Evolutionary conservation across 2,797 vertebrate species (phyloP).

Genomic region (Eospalax fontanierii): DNA sequence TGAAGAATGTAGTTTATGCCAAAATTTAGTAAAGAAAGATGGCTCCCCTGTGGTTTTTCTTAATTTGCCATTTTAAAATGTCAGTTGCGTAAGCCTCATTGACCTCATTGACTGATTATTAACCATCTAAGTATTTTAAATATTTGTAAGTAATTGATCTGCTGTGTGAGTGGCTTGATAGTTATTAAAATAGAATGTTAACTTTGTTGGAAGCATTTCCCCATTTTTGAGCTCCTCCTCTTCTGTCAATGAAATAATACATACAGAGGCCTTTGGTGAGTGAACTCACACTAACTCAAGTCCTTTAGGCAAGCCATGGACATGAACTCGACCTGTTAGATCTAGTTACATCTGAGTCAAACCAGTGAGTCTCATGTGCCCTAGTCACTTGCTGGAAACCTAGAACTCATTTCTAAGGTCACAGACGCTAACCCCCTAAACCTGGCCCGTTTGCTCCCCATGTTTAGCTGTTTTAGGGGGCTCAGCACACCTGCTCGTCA

Average conservation of each 20-base stretch:
- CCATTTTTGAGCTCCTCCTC: conserved; percentile 40
- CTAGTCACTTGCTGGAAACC: neutral
- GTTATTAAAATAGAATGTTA: conserved; percentile 70
- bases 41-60: conserved; percentile 69
- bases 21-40: conserved; percentile 60
- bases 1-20: conserved; percentile 5
- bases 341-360: conserved; percentile 4
- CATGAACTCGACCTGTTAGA: neutral
- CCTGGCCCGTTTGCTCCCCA: neutral
- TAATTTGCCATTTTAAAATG: conserved; percentile 70
- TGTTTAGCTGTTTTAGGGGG: neutral
- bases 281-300: neutral
- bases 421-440: neutral
- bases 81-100: conserved; percentile 38
- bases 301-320: neutral
- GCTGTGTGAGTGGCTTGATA: conserved; percentile 53
- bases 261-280: neutral
- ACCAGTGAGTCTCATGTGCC: neutral
- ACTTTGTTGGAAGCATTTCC: conserved; percentile 56
- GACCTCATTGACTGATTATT: conserved; percentile 77
- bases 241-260: conserved; percentile 43
- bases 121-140: conserved; percentile 77
- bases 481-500: neutral
- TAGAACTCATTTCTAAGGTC: neutral
- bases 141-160: conserved; percentile 77